A percentile compares a stretch with the other conserved stretches of the same genome.
Evolutionary conservation across 2,113 vertebrate species (phyloP).

Genomic region (Vidua macroura): DNA sequence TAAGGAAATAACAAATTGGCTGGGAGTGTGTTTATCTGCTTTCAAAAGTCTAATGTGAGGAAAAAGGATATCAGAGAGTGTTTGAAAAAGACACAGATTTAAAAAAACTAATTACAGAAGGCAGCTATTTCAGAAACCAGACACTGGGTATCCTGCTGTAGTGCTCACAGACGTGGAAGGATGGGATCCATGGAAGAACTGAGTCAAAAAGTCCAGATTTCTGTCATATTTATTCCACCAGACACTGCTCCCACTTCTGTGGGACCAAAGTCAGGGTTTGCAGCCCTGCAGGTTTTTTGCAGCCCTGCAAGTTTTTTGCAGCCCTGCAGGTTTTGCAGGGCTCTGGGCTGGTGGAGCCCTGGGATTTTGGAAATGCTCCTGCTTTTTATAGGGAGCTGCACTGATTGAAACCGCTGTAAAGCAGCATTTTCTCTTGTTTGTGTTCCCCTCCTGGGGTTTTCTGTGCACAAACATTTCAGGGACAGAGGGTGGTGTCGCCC

Average conservation of each 20-base stretch:
- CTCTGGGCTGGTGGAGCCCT: neutral
- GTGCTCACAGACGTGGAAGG: fast-evolving
- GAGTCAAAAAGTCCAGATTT: neutral
- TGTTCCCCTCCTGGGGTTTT: neutral
- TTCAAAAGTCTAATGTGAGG: neutral
- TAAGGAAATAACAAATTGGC: neutral
- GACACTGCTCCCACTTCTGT: neutral
- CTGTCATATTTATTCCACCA: neutral
- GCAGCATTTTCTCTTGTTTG: neutral
- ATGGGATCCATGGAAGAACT: neutral
- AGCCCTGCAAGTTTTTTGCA: neutral
- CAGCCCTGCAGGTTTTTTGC: neutral
- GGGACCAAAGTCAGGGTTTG: neutral
- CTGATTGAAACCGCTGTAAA: neutral
- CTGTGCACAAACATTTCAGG: neutral
- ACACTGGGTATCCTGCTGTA: neutral
- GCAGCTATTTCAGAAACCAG: neutral
- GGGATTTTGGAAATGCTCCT: neutral
- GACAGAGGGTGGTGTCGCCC: neutral
- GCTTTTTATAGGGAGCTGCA: neutral
- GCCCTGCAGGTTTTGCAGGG: neutral
- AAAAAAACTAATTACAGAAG: neutral
- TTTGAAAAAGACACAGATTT: neutral
- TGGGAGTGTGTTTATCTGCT: neutral
- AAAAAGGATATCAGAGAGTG: neutral